Evolutionary conservation across 2,797 vertebrate species (phyloP), one percentile per base, ranked within the genome.

Genomic region (Mus spretus): DNA sequence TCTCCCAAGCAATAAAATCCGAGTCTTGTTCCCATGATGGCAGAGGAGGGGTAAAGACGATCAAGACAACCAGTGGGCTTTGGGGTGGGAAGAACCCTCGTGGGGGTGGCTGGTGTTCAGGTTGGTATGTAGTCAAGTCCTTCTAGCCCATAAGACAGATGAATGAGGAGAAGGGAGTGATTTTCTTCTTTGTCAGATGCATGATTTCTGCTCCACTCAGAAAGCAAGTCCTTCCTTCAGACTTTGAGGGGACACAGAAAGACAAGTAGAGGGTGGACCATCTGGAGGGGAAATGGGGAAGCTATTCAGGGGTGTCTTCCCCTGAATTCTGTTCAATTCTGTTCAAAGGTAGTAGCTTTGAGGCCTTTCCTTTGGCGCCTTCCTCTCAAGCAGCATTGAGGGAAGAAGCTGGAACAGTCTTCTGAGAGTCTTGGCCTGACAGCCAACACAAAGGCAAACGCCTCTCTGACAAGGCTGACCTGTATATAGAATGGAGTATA

Each of bases 1-100:
- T 83, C 80, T 96, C 84, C 87, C 84, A 94, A 96, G 93, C n/a
- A 93, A 90, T 91, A 93, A 96, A 94, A 96, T 95, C 77, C 77
- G 81, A 97, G 91, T 75, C 61, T 87, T 70, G 22, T 88, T 89
- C 74, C 90, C 90, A 91, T 34, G 53, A 82, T 26, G 67, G 85
- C 31, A 70, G 53, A 55, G 65, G 84, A 87, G 89, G 79, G 63
- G 90, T 90, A 96, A 94, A 97, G 40, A 77, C 59, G 87, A n/a
- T 90, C 91, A 95, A 92, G 94, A 92, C 72, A 94, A 28, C 17
- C 15, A 0, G 57, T 6, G 34, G 93, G 67, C 40, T 44, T 3
- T 57, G n/a, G 53, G 22, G 22, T 37, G 65, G 31, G 61, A 53
- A 79, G 67, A 75, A 47, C 2, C 65, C 63, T 19, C 2, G 40